Conservation (phyloP, 2,113 vertebrate genomes). For the Columba livia region DNA sequence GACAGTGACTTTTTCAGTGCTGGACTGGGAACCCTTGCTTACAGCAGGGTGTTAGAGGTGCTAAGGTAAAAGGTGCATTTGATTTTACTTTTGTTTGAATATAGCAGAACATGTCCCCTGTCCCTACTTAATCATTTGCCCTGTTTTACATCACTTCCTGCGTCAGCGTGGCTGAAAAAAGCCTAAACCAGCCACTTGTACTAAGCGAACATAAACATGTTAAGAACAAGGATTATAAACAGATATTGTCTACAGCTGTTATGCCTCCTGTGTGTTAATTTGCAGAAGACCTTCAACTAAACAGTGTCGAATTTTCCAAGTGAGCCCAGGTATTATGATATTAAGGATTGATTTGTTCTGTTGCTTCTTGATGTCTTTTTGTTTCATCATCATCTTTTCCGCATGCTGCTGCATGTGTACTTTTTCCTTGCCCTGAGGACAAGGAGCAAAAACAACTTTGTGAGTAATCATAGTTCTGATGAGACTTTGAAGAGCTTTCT, state of each 20-base stretch:
- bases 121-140: background rate
- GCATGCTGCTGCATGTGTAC: background rate
- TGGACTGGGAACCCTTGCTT: background rate
- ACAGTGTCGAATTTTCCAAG: background rate
- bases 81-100: slow-evolving; percentile 16
- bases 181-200: slow-evolving; percentile 8
- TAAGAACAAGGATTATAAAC: slow-evolving; percentile 48
- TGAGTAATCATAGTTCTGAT: background rate
- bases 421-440: background rate
- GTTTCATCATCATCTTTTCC: background rate
- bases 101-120: background rate
- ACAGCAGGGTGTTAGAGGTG: background rate
- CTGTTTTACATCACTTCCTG: slow-evolving; percentile 37
- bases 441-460: background rate
- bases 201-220: slow-evolving; percentile 1
- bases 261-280: slow-evolving; percentile 21
- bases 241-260: background rate
- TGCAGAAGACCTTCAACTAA: slow-evolving; percentile 38
- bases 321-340: background rate
- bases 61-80: background rate
- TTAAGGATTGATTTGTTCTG: background rate
- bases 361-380: background rate
- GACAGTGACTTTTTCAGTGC: background rate
- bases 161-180: slow-evolving; percentile 46
- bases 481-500: background rate